These are phyloP conservation scores for Pangasius macronema DNA, from an alignment of 2,797 vertebrate genomes.

Conservation along the genomic window DNA sequence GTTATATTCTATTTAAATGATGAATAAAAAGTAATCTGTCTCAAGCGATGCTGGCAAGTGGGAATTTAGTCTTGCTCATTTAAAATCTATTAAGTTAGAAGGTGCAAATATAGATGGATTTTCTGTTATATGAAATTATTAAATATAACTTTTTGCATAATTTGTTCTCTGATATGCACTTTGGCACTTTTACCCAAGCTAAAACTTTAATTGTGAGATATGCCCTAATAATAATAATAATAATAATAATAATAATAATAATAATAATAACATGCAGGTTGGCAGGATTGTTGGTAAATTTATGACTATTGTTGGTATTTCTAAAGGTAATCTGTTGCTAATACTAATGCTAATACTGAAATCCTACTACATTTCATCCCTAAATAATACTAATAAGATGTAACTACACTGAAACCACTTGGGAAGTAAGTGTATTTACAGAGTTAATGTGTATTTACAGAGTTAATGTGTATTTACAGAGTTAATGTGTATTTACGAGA, in stretches of 20 bases:
- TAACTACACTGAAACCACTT: background rate
- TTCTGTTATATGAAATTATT: background rate
- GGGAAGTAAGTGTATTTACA: background rate
- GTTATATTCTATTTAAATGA: too few relatives aligned
- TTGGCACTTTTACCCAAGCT: background rate
- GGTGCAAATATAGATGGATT: background rate
- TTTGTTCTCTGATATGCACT: background rate
- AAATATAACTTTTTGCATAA: background rate
- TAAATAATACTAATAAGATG: background rate
- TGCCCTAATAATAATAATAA: background rate
- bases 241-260: constrained; percentile 18
- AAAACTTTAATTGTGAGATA: background rate
- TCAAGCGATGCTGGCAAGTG: background rate
- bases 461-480: too few relatives aligned
- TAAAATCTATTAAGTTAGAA: background rate
- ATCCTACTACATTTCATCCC: background rate
- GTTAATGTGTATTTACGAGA: background rate
- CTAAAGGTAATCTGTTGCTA: background rate
- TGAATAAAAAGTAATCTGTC: background rate
- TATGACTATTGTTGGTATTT: background rate
- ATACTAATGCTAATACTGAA: too few relatives aligned
- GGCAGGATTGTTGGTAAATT: background rate
- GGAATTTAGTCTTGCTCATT: background rate
- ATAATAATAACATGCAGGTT: background rate
- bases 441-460: background rate